phyloP scores from a whole-genome alignment of 2,888 invertebrate genomes.

The Pherbina coryleti region DNA sequence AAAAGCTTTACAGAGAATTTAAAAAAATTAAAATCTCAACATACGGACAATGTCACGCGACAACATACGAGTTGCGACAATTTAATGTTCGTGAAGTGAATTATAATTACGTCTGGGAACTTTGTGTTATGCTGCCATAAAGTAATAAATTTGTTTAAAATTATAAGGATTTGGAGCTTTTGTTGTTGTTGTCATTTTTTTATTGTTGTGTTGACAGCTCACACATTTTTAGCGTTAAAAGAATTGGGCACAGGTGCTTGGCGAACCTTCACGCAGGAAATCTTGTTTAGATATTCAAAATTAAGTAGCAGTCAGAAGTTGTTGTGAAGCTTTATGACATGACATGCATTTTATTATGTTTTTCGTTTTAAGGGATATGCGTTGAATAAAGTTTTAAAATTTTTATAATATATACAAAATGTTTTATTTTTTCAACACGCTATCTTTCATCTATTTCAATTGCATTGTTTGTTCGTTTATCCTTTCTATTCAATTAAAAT shows the following conservation, averaged over 20 bases:
- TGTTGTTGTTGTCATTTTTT: no score
- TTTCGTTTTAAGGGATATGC: no score
- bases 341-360: no score
- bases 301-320: no score
- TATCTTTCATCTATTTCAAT: no score
- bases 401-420: not conserved
- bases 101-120: constrained; percentile 18
- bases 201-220: no score
- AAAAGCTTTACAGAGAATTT: not conserved
- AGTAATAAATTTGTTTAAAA: constrained; percentile 14
- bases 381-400: not conserved
- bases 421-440: no score
- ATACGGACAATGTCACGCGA: not conserved
- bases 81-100: not conserved
- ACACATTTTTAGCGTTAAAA: not conserved
- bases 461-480: no score
- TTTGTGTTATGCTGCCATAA: not conserved
- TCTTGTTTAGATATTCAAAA: no score
- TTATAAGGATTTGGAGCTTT: not conserved
- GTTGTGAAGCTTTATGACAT: no score
- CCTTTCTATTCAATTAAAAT: not conserved
- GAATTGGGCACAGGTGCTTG: not conserved
- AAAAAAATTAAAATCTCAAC: not conserved
- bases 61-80: not conserved
- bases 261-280: no score